Evolutionary conservation across 2,113 vertebrate species (phyloP).

Genomic region (Misgurnus mizolepis): DNA sequence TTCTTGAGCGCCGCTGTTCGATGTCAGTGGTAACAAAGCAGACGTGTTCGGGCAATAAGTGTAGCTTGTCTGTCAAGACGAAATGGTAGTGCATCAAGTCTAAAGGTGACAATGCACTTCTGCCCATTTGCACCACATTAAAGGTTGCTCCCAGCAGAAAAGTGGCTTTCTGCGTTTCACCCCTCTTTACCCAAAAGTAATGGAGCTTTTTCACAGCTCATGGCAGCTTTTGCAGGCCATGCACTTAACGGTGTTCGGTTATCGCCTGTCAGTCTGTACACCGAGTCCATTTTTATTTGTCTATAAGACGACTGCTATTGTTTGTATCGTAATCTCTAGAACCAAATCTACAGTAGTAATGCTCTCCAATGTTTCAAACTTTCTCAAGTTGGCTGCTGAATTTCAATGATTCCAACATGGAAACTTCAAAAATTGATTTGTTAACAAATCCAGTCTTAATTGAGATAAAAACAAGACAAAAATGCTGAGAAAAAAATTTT

Average conservation of each 20-base stretch:
- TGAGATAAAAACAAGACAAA: no score
- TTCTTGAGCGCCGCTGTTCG: conserved; percentile 11
- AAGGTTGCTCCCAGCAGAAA: conserved; percentile 40
- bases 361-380: no score
- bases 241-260: conserved; percentile 48
- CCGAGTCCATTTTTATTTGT: conserved; percentile 45
- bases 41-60: conserved; percentile 16
- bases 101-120: conserved; percentile 51
- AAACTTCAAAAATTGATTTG: no score
- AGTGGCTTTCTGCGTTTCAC: conserved; percentile 51
- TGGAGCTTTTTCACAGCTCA: conserved; percentile 51
- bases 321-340: conserved; percentile 44
- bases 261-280: conserved; percentile 44
- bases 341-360: background rate
- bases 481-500: no score
- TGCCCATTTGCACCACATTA: conserved; percentile 49
- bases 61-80: conserved; percentile 24
- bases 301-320: conserved; percentile 45
- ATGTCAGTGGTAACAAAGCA: conserved; percentile 36
- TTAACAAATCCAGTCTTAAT: no score
- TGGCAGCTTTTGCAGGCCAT: conserved; percentile 47
- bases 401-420: no score
- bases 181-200: conserved; percentile 58
- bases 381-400: no score
- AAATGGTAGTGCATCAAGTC: conserved; percentile 47